A percentile compares a stretch with the other conserved stretches of the same genome.
Conservation (phyloP, 1,140 invertebrate genomes). For the Lordiphosa mommai region DNA sequence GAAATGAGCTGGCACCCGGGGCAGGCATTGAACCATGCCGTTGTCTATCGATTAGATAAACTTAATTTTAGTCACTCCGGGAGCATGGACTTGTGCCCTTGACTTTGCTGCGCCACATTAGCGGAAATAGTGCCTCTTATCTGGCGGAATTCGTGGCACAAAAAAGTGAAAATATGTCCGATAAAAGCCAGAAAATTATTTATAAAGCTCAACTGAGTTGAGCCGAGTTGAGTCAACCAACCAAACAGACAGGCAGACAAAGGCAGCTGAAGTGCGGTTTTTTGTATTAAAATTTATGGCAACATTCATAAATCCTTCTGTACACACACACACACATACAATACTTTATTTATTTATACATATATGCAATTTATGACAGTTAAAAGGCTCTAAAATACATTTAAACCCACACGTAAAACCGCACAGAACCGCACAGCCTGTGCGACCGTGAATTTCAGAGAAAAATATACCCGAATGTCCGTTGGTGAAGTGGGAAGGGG, state of each 20-base stretch:
- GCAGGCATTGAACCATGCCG: constrained; percentile 37
- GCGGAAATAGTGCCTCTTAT: constrained; percentile 67
- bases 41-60: constrained; percentile 71
- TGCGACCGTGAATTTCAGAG: constrained; percentile 1
- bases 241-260: neutral
- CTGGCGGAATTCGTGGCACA: constrained; percentile 14
- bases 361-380: constrained; percentile 25
- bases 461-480: no score
- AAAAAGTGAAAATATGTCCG: constrained; percentile 64
- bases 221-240: constrained; percentile 4
- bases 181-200: constrained; percentile 67
- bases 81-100: constrained; percentile 36
- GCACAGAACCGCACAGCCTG: constrained; percentile 6
- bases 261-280: constrained; percentile 32
- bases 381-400: constrained; percentile 47
- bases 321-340: constrained; percentile 24
- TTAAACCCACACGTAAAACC: constrained; percentile 14
- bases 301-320: constrained; percentile 48
- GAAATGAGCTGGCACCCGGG: constrained; percentile 1
- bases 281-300: constrained; percentile 63
- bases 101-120: constrained; percentile 53
- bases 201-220: constrained; percentile 31
- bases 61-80: constrained; percentile 67
- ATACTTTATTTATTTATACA: constrained; percentile 6
- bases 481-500: no score